phyloP scores from a whole-genome alignment of 2,888 invertebrate genomes.

The Drosophila nigricruria region DNA sequence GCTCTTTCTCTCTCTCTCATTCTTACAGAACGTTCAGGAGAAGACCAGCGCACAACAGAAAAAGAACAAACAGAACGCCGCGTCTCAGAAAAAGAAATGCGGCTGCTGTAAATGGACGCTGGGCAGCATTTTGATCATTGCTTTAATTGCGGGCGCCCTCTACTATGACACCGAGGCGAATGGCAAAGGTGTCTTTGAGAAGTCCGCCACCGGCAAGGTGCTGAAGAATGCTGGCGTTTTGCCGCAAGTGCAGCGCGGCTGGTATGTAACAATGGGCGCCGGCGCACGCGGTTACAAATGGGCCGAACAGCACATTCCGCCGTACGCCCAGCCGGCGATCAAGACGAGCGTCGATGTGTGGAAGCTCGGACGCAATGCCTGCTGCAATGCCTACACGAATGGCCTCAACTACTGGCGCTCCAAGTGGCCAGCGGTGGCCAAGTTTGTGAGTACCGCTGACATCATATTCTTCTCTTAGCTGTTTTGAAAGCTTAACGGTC shows the following conservation, averaged over 20 bases:
- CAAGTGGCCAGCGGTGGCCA: slow-evolving; percentile 86
- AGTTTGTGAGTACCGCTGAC: slow-evolving; percentile 86
- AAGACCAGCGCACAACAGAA: slow-evolving; percentile 82
- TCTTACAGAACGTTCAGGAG: slow-evolving; percentile 74
- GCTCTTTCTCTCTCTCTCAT: slow-evolving; percentile 2
- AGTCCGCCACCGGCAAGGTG: slow-evolving; percentile 88
- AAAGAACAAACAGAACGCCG: slow-evolving; percentile 76
- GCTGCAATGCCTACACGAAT: slow-evolving; percentile 86
- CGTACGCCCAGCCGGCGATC: slow-evolving; percentile 89
- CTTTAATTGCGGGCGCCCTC: slow-evolving; percentile 88
- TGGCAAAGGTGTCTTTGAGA: slow-evolving; percentile 89
- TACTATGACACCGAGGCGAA: slow-evolving; percentile 89
- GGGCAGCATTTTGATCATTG: slow-evolving; percentile 88
- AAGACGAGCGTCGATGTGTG: slow-evolving; percentile 88
- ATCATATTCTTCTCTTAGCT: slow-evolving; percentile 25
- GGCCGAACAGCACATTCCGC: slow-evolving; percentile 89
- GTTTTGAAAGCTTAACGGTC: slow-evolving; percentile 42
- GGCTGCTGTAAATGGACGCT: slow-evolving; percentile 89
- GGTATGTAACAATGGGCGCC: slow-evolving; percentile 88
- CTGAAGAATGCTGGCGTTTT: slow-evolving; percentile 89
- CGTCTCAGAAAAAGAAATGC: slow-evolving; percentile 76
- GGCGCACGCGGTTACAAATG: slow-evolving; percentile 88
- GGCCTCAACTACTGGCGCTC: slow-evolving; percentile 86
- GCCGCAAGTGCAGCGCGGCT: slow-evolving; percentile 88
- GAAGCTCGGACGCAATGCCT: slow-evolving; percentile 86